Evolutionary conservation across 2,888 invertebrate species (phyloP), one percentile per base, ranked within the genome.

Genomic region (Synanthedon myopaeformis): DNA sequence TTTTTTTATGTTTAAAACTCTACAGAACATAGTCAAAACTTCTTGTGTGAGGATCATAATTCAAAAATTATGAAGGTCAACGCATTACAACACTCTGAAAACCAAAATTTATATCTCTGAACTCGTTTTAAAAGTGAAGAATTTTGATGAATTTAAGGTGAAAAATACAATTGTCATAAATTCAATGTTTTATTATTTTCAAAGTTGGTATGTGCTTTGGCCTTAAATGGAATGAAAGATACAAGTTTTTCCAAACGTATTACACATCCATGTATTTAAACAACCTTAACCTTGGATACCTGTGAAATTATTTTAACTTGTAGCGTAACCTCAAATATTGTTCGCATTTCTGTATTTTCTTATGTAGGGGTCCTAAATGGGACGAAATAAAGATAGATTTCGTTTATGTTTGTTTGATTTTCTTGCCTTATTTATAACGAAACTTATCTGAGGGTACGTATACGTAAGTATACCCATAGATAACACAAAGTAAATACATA

Each of bases 351-450:
- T 79, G 77, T 82, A 80, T 76, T 79, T 80, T 81, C 77, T 76
- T 78, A 74, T 72, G 82, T 82, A 82, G 45, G 82, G 66, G 68
- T 76, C 75, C 72, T 75, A 67, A 76, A 70, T 72, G 75, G 65
- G 79, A 79, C 75, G 68, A 79, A 83, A 80, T 81, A 81, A 83
- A 68, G 69, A n/a, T 83, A 82, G 82, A 82, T 75, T 77, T 74
- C 59, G 59, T 13, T 13, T 65, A 70, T 63, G 55, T 53, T 54
- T 12, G 50, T 59, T 60, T 58, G 64, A 66, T 64, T 67, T 52
- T 13, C 10, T n/a, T 13, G 51, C 28, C n/a, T 19, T 19, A 14
- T 4, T 10, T 35, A 5, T 35, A 35, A 35, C 35, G 35, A 35
- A 10, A 35, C 35, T 35, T 35, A 10, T 28, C 1, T 28, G 28